Evolutionary conservation across 2,797 vertebrate species (phyloP).

Genomic region (Halcyon smyrnensis): DNA sequence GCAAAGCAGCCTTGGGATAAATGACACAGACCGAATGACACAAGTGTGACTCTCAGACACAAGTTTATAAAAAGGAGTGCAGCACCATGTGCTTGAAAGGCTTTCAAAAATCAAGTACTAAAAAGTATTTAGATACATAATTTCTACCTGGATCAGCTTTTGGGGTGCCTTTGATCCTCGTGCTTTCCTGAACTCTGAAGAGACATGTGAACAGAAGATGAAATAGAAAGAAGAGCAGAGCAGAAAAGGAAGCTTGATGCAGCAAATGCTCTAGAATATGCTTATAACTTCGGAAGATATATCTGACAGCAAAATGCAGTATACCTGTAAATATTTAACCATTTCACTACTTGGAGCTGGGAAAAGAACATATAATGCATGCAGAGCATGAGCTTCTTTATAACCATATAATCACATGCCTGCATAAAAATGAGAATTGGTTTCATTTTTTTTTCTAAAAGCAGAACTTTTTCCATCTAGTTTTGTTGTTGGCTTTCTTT

Average conservation of each 20-base stretch:
- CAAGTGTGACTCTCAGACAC: background rate
- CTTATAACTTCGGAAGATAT: background rate
- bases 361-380: background rate
- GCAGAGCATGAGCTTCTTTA: background rate
- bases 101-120: background rate
- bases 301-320: background rate
- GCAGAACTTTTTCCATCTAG: background rate
- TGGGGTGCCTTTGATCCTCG: background rate
- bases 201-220: background rate
- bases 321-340: background rate
- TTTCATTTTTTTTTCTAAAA: background rate
- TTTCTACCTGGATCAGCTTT: background rate
- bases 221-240: background rate
- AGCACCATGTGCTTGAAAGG: background rate
- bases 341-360: background rate
- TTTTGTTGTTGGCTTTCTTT: too few relatives aligned
- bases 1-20: background rate
- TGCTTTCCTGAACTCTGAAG: background rate
- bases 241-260: background rate
- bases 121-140: background rate
- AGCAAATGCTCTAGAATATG: background rate
- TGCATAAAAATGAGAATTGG: background rate
- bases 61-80: background rate
- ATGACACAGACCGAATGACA: background rate
- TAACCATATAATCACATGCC: background rate